phyloP scores from a whole-genome alignment of 2,113 vertebrate genomes.

The Morone chrysops region DNA sequence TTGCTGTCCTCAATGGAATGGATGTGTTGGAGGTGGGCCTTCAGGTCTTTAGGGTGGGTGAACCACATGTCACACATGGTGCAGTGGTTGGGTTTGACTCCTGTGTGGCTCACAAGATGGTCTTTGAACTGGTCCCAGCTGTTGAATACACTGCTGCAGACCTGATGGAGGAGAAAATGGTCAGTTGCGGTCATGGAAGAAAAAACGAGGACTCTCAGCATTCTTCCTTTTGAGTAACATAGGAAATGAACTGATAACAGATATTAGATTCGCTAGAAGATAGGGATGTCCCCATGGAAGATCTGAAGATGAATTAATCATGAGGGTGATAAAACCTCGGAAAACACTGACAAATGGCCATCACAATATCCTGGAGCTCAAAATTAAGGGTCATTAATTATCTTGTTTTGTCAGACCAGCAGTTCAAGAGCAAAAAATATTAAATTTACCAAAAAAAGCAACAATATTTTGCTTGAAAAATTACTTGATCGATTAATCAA shows the following conservation, averaged over 20 bases:
- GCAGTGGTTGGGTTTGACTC: conserved; percentile 97
- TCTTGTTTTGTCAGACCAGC: too few species aligned
- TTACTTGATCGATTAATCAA: too few species aligned
- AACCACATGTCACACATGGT: conserved; percentile 98
- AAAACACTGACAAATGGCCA: too few species aligned
- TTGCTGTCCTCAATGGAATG: conserved; percentile 88
- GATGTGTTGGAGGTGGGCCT: conserved; percentile 88
- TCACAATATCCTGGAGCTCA: too few species aligned
- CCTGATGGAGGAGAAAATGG: conserved; percentile 82
- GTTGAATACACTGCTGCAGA: conserved; percentile 97
- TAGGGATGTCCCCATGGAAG: neutral
- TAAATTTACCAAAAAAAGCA: neutral
- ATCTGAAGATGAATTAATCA: neutral
- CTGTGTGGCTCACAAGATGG: conserved; percentile 97
- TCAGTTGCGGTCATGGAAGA: neutral
- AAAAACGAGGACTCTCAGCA: neutral
- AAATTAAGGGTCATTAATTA: too few species aligned
- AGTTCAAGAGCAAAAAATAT: too few species aligned
- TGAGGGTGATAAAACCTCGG: too few species aligned
- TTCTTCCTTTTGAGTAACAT: neutral
- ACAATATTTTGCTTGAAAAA: too few species aligned
- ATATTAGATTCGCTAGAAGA: neutral
- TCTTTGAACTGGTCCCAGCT: conserved; percentile 99
- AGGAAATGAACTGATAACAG: neutral
- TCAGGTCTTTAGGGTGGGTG: conserved; percentile 92